These are phyloP conservation scores for Paramormyrops kingsleyae DNA, from an alignment of 2,113 vertebrate species.

Conservation along the genomic window DNA sequence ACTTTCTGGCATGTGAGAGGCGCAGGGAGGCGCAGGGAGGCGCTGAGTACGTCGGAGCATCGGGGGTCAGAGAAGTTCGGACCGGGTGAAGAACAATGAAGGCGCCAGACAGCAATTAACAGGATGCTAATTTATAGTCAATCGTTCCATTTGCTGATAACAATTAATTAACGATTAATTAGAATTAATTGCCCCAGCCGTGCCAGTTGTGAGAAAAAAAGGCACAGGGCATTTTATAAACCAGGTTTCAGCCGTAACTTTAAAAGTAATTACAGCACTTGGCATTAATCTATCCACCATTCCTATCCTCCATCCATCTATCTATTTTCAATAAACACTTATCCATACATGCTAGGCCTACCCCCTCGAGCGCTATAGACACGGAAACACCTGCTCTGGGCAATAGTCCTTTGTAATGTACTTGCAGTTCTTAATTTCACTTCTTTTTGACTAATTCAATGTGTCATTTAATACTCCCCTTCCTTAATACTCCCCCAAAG, in stretches of 20 bases:
- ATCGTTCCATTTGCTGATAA: neutral
- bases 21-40: neutral
- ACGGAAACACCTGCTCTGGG: neutral
- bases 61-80: neutral
- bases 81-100: neutral
- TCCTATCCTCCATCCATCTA: neutral
- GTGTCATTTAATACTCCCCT: neutral
- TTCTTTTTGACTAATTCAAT: neutral
- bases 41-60: neutral
- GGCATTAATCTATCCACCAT: neutral
- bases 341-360: no score
- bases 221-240: neutral
- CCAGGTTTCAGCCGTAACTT: neutral
- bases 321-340: neutral
- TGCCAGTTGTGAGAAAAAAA: neutral
- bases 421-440: neutral
- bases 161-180: neutral
- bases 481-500: neutral
- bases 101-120: neutral
- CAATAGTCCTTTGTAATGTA: neutral
- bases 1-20: neutral
- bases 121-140: neutral
- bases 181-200: neutral
- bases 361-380: neutral
- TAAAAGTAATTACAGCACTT: neutral